Conservation (phyloP, 2,888 invertebrate species). For the Troides oblongomaculatus region DNA sequence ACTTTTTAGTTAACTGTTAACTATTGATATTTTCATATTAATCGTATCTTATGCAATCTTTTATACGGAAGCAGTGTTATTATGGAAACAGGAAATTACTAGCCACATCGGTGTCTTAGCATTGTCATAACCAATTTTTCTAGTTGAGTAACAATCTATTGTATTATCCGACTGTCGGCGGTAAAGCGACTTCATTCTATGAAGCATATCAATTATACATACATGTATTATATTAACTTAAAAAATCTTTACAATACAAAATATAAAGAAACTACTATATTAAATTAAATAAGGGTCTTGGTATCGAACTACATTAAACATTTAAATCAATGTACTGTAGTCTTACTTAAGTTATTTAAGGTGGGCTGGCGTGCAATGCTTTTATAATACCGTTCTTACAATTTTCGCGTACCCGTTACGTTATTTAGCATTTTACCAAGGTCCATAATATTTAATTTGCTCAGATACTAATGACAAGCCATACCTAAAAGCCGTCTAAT, state of each 20-base stretch:
- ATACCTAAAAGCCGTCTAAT: slow-evolving; percentile 20
- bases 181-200: not conserved
- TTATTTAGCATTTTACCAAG: slow-evolving; percentile 21
- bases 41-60: slow-evolving; percentile 10
- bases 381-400: not conserved
- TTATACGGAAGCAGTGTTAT: slow-evolving; percentile 10
- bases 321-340: too few species aligned
- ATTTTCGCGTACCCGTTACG: slow-evolving; percentile 20
- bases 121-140: slow-evolving; percentile 14
- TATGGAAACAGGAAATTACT: not conserved
- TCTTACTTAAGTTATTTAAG: too few species aligned
- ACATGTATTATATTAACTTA: too few species aligned
- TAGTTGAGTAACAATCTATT: slow-evolving; percentile 24
- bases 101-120: not conserved
- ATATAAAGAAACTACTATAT: too few species aligned
- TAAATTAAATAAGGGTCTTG: too few species aligned
- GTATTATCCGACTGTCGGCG: slow-evolving; percentile 17
- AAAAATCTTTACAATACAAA: too few species aligned
- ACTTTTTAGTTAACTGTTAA: too few species aligned
- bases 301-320: too few species aligned
- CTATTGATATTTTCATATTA: slow-evolving; percentile 1
- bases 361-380: too few species aligned
- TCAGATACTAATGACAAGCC: slow-evolving; percentile 29
- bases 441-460: slow-evolving; percentile 27
- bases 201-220: too few species aligned